Percentiles rank a stretch among this genome's conserved stretches.
These are phyloP conservation scores for Theristus sp. DNA, from an alignment of 2,888 invertebrate species.

Conservation along the genomic window DNA sequence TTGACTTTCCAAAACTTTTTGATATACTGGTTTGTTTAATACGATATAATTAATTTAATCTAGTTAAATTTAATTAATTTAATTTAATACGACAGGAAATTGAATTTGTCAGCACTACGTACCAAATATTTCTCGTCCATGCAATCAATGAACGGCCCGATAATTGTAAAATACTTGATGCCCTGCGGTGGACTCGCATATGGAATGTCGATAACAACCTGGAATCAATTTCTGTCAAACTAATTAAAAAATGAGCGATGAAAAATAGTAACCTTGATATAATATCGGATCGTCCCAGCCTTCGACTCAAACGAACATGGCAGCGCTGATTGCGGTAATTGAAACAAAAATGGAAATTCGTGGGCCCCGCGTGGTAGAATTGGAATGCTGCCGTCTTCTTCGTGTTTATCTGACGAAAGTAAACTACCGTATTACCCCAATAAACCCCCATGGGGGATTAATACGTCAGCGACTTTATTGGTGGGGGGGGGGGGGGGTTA, in stretches of 20 bases:
- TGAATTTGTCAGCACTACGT: constrained; percentile 23
- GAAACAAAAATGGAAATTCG: constrained; percentile 50
- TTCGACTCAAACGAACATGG: constrained; percentile 59
- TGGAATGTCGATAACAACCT: constrained; percentile 48
- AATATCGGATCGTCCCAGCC: constrained; percentile 52
- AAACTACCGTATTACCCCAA: too few species aligned
- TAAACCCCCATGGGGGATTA: too few species aligned
- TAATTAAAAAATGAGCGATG: not conserved
- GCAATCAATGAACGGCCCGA: constrained; percentile 57
- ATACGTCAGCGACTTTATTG: too few species aligned
- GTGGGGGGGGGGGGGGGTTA: too few species aligned
- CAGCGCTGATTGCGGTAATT: constrained; percentile 50
- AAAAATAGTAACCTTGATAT: constrained; percentile 41
- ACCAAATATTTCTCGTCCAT: constrained; percentile 60
- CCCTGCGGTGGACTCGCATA: constrained; percentile 59
- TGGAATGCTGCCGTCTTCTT: constrained; percentile 37
- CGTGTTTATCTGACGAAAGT: constrained; percentile 11
- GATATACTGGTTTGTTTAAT: not conserved
- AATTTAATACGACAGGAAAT: not conserved
- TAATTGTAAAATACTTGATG: constrained; percentile 57
- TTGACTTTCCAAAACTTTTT: too few species aligned
- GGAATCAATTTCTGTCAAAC: constrained; percentile 11
- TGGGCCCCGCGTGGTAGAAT: constrained; percentile 52
- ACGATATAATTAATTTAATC: not conserved
- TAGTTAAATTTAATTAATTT: not conserved